A percentile compares a stretch with the other conserved stretches of the same genome.
These are phyloP conservation scores for Drosophila dunni DNA, from an alignment of 1,140 invertebrate species.

Conservation along the genomic window DNA sequence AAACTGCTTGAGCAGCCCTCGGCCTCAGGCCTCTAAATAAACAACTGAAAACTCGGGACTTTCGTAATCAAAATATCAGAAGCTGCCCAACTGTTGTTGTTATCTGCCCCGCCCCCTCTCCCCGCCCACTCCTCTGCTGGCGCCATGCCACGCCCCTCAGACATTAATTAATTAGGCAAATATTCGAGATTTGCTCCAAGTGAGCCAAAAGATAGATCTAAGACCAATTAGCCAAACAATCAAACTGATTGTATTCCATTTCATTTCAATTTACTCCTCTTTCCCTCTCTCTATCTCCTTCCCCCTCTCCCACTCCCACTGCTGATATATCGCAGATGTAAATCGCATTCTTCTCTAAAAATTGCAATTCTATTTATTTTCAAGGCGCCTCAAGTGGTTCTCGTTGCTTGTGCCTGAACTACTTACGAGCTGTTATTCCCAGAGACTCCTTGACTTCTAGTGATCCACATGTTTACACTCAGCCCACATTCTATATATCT, in stretches of 20 bases:
- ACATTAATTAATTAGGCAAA: slow-evolving; percentile 43
- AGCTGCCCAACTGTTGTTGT: background rate
- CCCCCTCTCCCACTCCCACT: background rate
- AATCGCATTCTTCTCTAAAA: slow-evolving; percentile 11
- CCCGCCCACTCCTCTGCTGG: background rate
- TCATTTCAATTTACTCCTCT: background rate
- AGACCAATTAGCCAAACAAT: slow-evolving; percentile 24
- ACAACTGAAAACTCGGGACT: slow-evolving; percentile 8
- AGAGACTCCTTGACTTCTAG: slow-evolving; percentile 7
- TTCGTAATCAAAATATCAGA: slow-evolving; percentile 19
- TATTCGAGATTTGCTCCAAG: slow-evolving; percentile 16
- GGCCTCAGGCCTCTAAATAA: slow-evolving; percentile 12
- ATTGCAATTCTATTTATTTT: slow-evolving; percentile 25
- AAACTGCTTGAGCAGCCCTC: background rate
- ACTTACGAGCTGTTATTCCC: slow-evolving; percentile 17
- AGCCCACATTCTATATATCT: background rate
- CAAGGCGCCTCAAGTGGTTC: slow-evolving; percentile 25
- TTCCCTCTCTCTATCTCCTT: background rate
- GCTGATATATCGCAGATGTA: slow-evolving; percentile 27
- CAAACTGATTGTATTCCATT: slow-evolving; percentile 15
- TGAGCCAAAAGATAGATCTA: slow-evolving; percentile 3
- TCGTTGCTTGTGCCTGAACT: slow-evolving; percentile 10
- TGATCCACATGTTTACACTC: slow-evolving; percentile 28
- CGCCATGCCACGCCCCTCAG: slow-evolving; percentile 11
- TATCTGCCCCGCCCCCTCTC: background rate